Conservation (phyloP, 1,140 invertebrate species). For the Drosophila nigrodunni region DNA sequence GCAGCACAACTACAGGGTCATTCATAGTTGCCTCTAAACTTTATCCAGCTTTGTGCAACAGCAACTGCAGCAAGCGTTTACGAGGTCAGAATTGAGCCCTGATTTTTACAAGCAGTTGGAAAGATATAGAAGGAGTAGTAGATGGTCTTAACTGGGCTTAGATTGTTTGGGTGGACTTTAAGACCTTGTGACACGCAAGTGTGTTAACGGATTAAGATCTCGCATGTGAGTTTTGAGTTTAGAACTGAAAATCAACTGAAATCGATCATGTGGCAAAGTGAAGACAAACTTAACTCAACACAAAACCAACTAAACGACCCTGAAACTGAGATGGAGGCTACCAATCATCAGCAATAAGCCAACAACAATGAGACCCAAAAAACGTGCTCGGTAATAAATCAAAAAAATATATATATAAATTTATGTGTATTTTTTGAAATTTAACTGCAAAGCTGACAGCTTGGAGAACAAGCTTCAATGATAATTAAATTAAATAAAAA, state of each 20-base stretch:
- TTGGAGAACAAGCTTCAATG: conserved; percentile 26
- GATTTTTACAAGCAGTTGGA: conserved; percentile 34
- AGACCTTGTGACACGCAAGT: conserved; percentile 43
- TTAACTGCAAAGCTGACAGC: conserved; percentile 35
- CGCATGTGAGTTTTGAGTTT: conserved; percentile 32
- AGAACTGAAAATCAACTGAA: conserved; percentile 5
- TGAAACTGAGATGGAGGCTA: conserved; percentile 32
- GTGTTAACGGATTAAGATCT: conserved; percentile 33
- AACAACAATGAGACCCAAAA: conserved; percentile 4
- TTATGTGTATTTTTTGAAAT: conserved; percentile 16
- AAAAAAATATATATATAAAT: conserved; percentile 18
- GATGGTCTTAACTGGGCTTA: not conserved
- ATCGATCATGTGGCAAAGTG: conserved; percentile 28
- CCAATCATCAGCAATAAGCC: conserved; percentile 5
- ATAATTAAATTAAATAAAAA: conserved; percentile 39
- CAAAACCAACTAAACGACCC: conserved; percentile 3
- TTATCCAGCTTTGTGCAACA: conserved; percentile 4
- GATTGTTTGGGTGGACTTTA: conserved; percentile 8
- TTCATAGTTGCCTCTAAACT: too few relatives aligned
- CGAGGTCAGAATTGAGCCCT: conserved; percentile 62
- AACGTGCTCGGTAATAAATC: conserved; percentile 53
- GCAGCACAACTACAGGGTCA: too few relatives aligned
- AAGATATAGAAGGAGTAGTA: not conserved
- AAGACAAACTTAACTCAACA: conserved; percentile 15
- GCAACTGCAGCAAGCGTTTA: conserved; percentile 35